A percentile compares a stretch with the other conserved stretches of the same genome.
phyloP scores from a whole-genome alignment of 2,888 invertebrate species.

The Oxytorus armatus region DNA sequence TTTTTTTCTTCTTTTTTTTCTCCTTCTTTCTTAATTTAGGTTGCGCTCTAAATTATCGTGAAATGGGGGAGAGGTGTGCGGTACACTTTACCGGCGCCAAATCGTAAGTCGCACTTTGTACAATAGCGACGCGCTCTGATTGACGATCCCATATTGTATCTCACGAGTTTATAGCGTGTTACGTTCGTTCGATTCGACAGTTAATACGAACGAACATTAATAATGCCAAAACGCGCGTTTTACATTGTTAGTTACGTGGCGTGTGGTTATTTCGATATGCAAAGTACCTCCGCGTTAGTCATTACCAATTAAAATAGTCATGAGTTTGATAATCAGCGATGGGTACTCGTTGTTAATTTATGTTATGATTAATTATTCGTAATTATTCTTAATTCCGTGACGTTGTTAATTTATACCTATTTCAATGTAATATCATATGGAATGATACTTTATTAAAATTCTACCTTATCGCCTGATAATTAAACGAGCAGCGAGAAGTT shows the following conservation, averaged over 20 bases:
- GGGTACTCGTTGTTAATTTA: constrained; percentile 2
- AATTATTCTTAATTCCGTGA: not conserved
- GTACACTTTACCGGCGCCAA: constrained; percentile 53
- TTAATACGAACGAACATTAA: constrained; percentile 1
- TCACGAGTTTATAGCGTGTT: constrained; percentile 17
- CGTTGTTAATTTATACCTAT: not conserved
- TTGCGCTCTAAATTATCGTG: constrained; percentile 75
- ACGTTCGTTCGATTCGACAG: constrained; percentile 46
- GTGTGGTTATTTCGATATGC: not conserved
- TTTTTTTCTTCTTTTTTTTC: constrained; percentile 59
- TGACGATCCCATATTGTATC: constrained; percentile 67
- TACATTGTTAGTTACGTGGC: not conserved
- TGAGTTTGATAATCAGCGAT: not conserved
- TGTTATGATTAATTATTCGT: not conserved
- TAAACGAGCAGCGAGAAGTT: no score
- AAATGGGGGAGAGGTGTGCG: constrained; percentile 14
- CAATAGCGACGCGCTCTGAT: constrained; percentile 81
- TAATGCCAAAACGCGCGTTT: constrained; percentile 7
- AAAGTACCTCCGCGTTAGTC: not conserved
- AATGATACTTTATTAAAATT: no score
- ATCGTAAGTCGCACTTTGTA: constrained; percentile 59
- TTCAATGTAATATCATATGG: no score
- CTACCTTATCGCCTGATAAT: no score
- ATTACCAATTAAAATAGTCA: constrained; percentile 10
- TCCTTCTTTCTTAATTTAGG: constrained; percentile 77